phyloP scores from a whole-genome alignment of 2,113 vertebrate species.

The Sula dactylatra region DNA sequence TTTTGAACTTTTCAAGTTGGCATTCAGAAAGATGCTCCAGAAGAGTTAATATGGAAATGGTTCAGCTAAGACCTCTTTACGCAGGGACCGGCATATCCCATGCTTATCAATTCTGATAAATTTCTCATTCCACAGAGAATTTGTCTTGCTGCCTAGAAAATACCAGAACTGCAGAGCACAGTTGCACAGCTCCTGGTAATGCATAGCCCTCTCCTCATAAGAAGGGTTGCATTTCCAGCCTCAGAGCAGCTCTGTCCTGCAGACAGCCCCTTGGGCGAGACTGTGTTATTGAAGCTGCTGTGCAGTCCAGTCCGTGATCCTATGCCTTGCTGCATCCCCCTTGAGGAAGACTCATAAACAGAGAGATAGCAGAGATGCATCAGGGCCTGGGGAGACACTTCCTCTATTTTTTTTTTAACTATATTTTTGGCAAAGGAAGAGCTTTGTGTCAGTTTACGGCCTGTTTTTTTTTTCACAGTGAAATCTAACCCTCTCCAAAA shows the following conservation, averaged over 20 bases:
- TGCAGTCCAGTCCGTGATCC: neutral
- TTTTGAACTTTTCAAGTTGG: neutral
- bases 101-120: neutral
- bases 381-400: neutral
- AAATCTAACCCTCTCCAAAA: neutral
- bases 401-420: neutral
- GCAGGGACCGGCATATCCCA: neutral
- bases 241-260: neutral
- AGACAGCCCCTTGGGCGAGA: neutral
- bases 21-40: neutral
- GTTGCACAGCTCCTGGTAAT: neutral
- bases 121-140: neutral
- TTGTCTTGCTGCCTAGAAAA: neutral
- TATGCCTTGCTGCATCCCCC: neutral
- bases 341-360: neutral
- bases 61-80: neutral
- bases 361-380: rapidly evolving
- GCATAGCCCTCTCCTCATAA: neutral
- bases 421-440: neutral
- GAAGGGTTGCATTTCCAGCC: neutral
- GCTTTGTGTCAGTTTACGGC: neutral
- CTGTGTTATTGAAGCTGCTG: neutral
- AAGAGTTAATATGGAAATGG: neutral
- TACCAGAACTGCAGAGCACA: neutral
- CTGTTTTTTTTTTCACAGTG: neutral